Conservation (phyloP, 2,113 vertebrate species). For the Panthera uncia region DNA sequence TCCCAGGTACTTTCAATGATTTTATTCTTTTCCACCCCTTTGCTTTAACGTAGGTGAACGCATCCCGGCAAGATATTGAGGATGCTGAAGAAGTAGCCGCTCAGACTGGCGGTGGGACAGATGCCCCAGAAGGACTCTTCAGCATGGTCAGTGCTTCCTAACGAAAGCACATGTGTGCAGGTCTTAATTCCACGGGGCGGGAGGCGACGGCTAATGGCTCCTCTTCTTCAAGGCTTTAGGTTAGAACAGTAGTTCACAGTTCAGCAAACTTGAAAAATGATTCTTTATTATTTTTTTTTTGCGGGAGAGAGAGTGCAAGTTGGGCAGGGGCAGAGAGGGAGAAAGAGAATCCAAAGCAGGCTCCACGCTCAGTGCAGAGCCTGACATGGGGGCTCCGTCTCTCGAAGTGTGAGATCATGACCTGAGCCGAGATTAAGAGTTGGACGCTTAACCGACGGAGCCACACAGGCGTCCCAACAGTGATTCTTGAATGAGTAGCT, state of each 20-base stretch:
- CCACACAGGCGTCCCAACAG: too few species aligned
- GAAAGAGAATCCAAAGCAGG: too few species aligned
- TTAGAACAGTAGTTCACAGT: background rate
- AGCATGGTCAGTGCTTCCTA: slow-evolving; percentile 88
- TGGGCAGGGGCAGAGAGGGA: too few species aligned
- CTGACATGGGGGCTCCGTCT: too few species aligned
- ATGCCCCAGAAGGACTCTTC: slow-evolving; percentile 89
- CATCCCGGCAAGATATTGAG: slow-evolving; percentile 92
- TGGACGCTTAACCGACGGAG: too few species aligned
- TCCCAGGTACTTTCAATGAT: background rate
- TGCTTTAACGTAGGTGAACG: slow-evolving; percentile 88
- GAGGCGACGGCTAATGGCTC: background rate
- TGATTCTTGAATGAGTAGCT: background rate
- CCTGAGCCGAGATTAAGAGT: too few species aligned
- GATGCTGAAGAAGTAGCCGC: slow-evolving; percentile 86
- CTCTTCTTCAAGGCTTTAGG: background rate
- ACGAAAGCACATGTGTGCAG: accelerated
- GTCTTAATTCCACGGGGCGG: background rate
- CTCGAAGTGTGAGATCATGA: too few species aligned
- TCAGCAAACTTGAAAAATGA: background rate
- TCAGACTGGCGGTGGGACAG: slow-evolving; percentile 64
- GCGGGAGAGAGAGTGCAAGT: too few species aligned
- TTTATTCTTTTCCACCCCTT: background rate
- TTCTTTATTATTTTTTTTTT: too few species aligned
- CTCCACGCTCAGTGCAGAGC: too few species aligned